Conservation (phyloP, 2,888 invertebrate genomes). For the Caenorhabditis zanzibari region DNA sequence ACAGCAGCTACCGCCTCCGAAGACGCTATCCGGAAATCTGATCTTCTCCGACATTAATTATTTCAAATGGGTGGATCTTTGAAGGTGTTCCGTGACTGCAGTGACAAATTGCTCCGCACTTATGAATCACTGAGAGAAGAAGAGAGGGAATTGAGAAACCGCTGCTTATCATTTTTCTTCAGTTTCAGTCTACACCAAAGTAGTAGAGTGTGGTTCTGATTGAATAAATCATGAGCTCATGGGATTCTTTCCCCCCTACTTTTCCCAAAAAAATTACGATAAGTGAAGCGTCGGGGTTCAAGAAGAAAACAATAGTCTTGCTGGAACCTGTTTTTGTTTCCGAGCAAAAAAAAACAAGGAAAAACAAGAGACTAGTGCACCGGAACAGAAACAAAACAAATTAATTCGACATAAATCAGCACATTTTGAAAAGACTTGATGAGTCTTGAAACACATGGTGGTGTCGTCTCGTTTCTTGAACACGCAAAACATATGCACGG, state of each 20-base stretch:
- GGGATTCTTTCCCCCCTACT: constrained; percentile 15
- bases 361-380: constrained; percentile 7
- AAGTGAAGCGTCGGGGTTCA: constrained; percentile 10
- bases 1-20: constrained; percentile 21
- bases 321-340: constrained; percentile 16
- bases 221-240: constrained; percentile 60
- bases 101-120: constrained; percentile 52
- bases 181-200: constrained; percentile 1
- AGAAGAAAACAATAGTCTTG: background rate
- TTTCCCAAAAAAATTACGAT: constrained; percentile 40
- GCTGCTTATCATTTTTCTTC: constrained; percentile 45
- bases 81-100: constrained; percentile 35
- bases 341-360: background rate
- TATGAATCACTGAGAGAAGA: constrained; percentile 23
- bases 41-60: constrained; percentile 58
- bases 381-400: constrained; percentile 47
- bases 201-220: constrained; percentile 49
- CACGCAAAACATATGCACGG: constrained; percentile 55
- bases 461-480: constrained; percentile 39
- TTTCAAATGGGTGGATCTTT: constrained; percentile 33
- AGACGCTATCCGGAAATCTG: constrained; percentile 60
- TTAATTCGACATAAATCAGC: constrained; percentile 65
- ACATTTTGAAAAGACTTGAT: constrained; percentile 46
- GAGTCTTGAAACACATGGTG: constrained; percentile 59
- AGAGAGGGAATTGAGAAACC: constrained; percentile 1